Evolutionary conservation across 1,140 invertebrate genomes (phyloP).

Genomic region (Pogonognathellus flavescens): DNA sequence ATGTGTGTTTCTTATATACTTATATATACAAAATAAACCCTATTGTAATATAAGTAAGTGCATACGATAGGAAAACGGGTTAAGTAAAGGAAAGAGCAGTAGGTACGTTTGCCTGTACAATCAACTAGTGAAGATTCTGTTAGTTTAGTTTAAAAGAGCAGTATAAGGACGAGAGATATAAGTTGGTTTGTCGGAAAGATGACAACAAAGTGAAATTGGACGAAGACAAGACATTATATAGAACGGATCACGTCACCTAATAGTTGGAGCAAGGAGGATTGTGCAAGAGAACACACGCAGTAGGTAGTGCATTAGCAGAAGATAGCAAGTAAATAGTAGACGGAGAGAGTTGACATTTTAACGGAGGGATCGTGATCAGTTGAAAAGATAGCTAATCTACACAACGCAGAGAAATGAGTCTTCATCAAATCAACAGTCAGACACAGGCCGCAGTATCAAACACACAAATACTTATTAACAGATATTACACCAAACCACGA

Average conservation of each 20-base stretch:
- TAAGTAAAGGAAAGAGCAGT: no score
- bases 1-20: no score
- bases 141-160: neutral
- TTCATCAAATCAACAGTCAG: neutral
- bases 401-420: neutral
- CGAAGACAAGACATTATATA: neutral
- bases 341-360: slow-evolving; percentile 43
- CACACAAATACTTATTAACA: neutral
- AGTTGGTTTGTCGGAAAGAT: slow-evolving; percentile 6
- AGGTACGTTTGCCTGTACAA: no score
- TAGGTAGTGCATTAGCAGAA: neutral
- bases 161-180: neutral
- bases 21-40: no score
- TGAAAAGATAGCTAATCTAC: slow-evolving; percentile 26
- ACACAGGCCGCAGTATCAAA: neutral
- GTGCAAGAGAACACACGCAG: neutral
- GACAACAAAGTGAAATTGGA: slow-evolving; percentile 27
- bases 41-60: no score
- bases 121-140: no score
- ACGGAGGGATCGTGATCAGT: slow-evolving; percentile 42
- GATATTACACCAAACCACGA: neutral
- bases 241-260: slow-evolving; percentile 5
- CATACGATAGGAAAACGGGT: no score
- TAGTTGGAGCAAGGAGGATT: neutral
- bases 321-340: neutral